These are phyloP conservation scores for Athene cunicularia DNA, from an alignment of 2,113 vertebrate species.

Conservation along the genomic window DNA sequence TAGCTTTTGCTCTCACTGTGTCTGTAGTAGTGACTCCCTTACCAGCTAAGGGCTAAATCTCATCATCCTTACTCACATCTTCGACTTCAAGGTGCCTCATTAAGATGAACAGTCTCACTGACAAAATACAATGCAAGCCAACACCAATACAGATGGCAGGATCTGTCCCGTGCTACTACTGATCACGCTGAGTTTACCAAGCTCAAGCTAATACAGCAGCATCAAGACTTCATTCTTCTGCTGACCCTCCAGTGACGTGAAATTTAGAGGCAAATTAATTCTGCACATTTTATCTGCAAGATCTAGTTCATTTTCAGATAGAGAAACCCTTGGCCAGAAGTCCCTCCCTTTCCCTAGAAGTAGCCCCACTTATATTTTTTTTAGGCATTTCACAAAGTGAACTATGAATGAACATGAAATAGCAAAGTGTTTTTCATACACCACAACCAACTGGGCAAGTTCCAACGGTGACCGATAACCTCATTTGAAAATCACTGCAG, in stretches of 20 bases:
- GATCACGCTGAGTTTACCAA: background rate
- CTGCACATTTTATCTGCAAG: background rate
- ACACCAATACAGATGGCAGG: background rate
- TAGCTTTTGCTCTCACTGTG: background rate
- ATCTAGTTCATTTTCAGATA: background rate
- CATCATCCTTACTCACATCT: background rate
- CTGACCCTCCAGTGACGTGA: background rate
- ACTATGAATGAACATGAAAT: background rate
- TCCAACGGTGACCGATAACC: background rate
- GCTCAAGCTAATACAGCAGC: background rate
- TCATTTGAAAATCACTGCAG: background rate
- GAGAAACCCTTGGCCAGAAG: background rate
- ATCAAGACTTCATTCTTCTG: background rate
- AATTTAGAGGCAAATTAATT: background rate
- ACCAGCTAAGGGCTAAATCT: background rate
- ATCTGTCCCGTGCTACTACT: background rate
- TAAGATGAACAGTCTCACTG: background rate
- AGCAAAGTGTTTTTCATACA: background rate
- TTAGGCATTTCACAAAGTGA: background rate
- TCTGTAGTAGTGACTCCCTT: background rate
- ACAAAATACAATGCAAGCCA: background rate
- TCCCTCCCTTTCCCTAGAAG: background rate
- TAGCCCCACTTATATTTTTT: background rate
- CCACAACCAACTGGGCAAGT: background rate
- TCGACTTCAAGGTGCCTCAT: background rate